These are phyloP conservation scores for Actenoides hombroni DNA, from an alignment of 2,113 vertebrate genomes.

Conservation along the genomic window DNA sequence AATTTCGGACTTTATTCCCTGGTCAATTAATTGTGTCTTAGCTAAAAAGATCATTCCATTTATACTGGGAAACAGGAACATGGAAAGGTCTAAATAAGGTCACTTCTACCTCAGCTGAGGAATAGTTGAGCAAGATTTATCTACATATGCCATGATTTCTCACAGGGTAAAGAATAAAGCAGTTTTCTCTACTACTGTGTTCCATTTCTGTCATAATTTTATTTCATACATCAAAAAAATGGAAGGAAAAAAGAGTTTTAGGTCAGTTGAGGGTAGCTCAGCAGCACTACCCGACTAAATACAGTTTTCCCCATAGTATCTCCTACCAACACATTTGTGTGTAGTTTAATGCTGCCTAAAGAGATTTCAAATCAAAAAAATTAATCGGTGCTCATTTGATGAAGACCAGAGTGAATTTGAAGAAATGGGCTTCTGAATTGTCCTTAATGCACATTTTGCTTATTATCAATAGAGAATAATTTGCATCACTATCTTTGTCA, in stretches of 20 bases:
- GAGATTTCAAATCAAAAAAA: neutral
- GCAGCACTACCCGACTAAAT: neutral
- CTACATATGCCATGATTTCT: neutral
- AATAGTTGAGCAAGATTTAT: neutral
- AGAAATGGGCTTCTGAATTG: neutral
- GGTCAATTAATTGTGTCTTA: neutral
- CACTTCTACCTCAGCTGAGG: neutral
- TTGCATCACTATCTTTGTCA: neutral
- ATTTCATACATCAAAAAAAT: neutral
- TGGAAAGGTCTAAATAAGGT: neutral
- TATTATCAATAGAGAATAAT: neutral
- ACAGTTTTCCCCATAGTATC: accelerated
- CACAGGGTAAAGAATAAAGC: neutral
- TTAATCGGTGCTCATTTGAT: neutral
- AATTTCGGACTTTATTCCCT: neutral
- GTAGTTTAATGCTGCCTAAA: neutral
- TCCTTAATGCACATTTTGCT: neutral
- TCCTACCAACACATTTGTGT: neutral
- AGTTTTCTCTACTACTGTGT: neutral
- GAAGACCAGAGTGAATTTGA: neutral
- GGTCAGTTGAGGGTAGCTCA: neutral
- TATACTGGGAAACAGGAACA: neutral
- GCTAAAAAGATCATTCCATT: neutral
- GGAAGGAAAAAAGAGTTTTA: neutral
- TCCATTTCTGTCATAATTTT: neutral